Evolutionary conservation across 2,113 vertebrate species (phyloP), one percentile per base, ranked within the genome.

Genomic region (Clinocottus analis): DNA sequence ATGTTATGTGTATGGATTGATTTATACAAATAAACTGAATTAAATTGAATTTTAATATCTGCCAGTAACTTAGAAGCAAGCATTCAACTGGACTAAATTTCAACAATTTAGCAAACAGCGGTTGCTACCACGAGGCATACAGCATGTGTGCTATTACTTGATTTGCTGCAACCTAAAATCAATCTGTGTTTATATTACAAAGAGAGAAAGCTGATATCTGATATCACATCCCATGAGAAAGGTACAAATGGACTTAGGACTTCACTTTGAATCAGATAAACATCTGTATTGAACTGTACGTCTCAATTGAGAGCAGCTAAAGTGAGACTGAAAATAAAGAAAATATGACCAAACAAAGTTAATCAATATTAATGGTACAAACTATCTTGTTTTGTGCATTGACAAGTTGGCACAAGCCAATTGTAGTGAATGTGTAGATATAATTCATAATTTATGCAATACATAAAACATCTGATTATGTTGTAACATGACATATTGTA

Each of bases 401-500:
- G 43, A 75, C 47, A 61, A 43, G 72, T 72, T 85, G 76, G 65
- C 51, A 80, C 25, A 41, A 75, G 61, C 59, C 3, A 17, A 63
- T 69, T 79, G 63, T 72, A 51, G 35, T 56, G 45, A 83, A 64
- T 63, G 47, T 83, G 76, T 71, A 75, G 61, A 72, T 80, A 39
- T 66, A 19, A 84, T 86, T 80, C 25, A 73, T 65, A 80, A 64
- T 31, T 69, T 83, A 60, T 68, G 31, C 33, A 64, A 63, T 86
- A 69, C 66, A 83, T 89, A 77, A 88, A 72, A 79, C 73, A 83
- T 89, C 60, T 21, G 19, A 27, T 76, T 72, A 80, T 72, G 45
- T 81, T 67, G 41, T 80, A 70, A 81, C 17, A 53, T 77, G 69
- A 63, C 73, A 79, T 85, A 39, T 53, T 14, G 8, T 59, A 70